A percentile compares a stretch with the other conserved stretches of the same genome.
Conservation (phyloP, 1,140 invertebrate genomes). For the Piezodorus guildinii region DNA sequence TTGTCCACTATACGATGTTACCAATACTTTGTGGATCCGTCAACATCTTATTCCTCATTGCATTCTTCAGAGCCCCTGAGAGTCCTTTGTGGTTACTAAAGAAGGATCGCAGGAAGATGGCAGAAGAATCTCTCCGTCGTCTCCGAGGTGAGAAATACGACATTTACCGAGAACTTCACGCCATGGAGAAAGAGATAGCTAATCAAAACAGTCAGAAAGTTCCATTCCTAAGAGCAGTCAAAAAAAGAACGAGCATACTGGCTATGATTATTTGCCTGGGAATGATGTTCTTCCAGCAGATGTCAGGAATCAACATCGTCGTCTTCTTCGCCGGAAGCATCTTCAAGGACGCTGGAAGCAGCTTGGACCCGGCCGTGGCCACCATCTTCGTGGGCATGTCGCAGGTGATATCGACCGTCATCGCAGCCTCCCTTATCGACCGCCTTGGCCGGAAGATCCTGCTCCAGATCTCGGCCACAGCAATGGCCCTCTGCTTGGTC, state of each 20-base stretch:
- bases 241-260: constrained; percentile 45
- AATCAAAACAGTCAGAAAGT: constrained; percentile 47
- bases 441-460: constrained; percentile 40
- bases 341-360: constrained; percentile 50
- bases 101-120: constrained; percentile 28
- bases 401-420: constrained; percentile 32
- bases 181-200: constrained; percentile 31
- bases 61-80: constrained; percentile 39
- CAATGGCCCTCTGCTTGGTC: constrained; percentile 37
- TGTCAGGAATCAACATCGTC: constrained; percentile 74
- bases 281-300: constrained; percentile 75
- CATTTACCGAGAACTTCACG: constrained; percentile 33
- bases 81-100: constrained; percentile 34
- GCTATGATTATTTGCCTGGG: constrained; percentile 58
- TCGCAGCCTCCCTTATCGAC: constrained; percentile 38
- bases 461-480: constrained; percentile 37
- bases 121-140: constrained; percentile 32
- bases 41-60: constrained; percentile 40
- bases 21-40: constrained; percentile 29
- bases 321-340: constrained; percentile 66
- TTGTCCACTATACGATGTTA: constrained; percentile 25
- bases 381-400: constrained; percentile 32
- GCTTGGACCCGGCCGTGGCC: constrained; percentile 34
- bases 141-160: constrained; percentile 55
- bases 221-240: constrained; percentile 43